Evolutionary conservation across 2,113 vertebrate species (phyloP).

Genomic region (Monopterus albus): DNA sequence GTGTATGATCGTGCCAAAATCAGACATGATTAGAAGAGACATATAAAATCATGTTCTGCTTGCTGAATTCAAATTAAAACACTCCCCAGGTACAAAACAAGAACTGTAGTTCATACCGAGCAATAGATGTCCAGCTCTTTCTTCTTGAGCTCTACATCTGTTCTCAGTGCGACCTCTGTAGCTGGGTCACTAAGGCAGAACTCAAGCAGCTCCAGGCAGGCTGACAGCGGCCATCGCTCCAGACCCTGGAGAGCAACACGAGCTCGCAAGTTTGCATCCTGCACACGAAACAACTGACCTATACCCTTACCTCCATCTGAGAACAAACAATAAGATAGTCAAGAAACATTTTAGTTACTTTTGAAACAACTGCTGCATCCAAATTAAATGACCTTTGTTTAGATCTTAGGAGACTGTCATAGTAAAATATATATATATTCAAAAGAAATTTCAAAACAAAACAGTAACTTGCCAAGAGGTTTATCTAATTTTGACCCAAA

Average conservation of each 20-base stretch:
- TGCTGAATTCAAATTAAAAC: too few relatives aligned
- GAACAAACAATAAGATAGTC: not conserved
- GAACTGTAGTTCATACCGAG: too few relatives aligned
- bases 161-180: slow-evolving; percentile 77
- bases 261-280: slow-evolving; percentile 86
- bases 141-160: slow-evolving; percentile 83
- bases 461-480: too few relatives aligned
- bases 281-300: slow-evolving; percentile 87
- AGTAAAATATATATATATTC: too few relatives aligned
- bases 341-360: not conserved
- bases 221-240: slow-evolving; percentile 89
- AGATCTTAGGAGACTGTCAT: too few relatives aligned
- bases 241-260: slow-evolving; percentile 85
- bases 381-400: too few relatives aligned
- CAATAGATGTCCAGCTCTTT: slow-evolving; percentile 89
- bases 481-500: too few relatives aligned
- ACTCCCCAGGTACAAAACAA: too few relatives aligned
- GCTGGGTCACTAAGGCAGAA: slow-evolving; percentile 88
- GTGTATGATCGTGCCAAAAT: not conserved
- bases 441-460: too few relatives aligned
- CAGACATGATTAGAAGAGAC: not conserved
- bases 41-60: too few relatives aligned
- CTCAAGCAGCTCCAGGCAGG: slow-evolving; percentile 89
- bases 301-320: slow-evolving; percentile 82
- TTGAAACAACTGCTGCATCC: not conserved